Percentiles rank a stretch among this genome's conserved stretches.
Conservation (phyloP, 2,888 invertebrate species). For the Orchesella flavescens region DNA sequence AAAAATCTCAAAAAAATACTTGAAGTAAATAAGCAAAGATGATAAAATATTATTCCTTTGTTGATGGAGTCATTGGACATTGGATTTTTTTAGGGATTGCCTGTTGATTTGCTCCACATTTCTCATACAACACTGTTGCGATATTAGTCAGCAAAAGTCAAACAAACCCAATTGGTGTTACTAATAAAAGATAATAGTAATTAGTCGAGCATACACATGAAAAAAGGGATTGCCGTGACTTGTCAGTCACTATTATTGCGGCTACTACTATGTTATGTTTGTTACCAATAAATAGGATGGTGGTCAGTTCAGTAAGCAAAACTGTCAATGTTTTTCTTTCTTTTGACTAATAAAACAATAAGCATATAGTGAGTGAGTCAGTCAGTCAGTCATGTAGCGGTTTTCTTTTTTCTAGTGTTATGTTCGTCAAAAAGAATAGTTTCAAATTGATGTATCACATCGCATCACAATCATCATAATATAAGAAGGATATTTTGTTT, state of each 20-base stretch:
- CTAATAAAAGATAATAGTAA: not conserved
- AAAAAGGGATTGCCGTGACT: conserved; percentile 32
- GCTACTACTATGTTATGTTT: too few relatives aligned
- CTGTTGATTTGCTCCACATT: conserved; percentile 11
- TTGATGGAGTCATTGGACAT: too few relatives aligned
- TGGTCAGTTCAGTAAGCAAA: too few relatives aligned
- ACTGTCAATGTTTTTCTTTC: too few relatives aligned
- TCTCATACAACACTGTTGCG: too few relatives aligned
- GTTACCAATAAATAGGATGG: too few relatives aligned
- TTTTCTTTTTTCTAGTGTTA: conserved; percentile 35
- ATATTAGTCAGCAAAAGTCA: too few relatives aligned
- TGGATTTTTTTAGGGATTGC: too few relatives aligned
- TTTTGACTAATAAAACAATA: too few relatives aligned
- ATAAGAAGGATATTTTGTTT: not conserved
- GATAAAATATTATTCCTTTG: too few relatives aligned
- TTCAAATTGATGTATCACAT: conserved; percentile 42
- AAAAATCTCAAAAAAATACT: too few relatives aligned
- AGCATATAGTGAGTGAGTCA: conserved; percentile 26
- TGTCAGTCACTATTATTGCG: not conserved
- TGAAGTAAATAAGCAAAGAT: too few relatives aligned
- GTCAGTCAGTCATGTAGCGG: conserved; percentile 59
- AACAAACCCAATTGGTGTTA: not conserved
- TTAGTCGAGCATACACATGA: not conserved
- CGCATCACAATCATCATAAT: conserved; percentile 26
- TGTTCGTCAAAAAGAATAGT: not conserved